A percentile compares a stretch with the other conserved stretches of the same genome.
These are phyloP conservation scores for Centroberyx gerrardi DNA, from an alignment of 2,797 vertebrate genomes.

Conservation along the genomic window DNA sequence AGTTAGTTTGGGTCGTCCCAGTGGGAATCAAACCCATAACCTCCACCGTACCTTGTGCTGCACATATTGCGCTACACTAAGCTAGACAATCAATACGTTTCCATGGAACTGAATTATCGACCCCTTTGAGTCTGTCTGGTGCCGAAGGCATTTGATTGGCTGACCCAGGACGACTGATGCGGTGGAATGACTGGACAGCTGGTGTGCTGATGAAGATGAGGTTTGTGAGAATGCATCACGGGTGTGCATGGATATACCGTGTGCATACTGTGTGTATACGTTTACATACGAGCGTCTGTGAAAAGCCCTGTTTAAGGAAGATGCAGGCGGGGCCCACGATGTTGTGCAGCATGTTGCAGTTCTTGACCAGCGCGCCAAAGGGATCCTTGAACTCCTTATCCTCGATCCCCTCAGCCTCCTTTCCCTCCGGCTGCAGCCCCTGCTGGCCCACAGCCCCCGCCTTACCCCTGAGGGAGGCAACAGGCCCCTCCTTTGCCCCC, in stretches of 20 bases:
- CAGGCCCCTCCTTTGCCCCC: constrained; percentile 62
- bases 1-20: background rate
- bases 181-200: constrained; percentile 35
- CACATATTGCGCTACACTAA: constrained; percentile 12
- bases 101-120: constrained; percentile 63
- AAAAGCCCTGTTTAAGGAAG: constrained; percentile 93
- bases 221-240: background rate
- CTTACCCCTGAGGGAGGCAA: constrained; percentile 23
- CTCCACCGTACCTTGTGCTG: background rate
- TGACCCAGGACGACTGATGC: constrained; percentile 27
- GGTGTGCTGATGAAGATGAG: constrained; percentile 52
- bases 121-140: constrained; percentile 11
- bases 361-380: constrained; percentile 78
- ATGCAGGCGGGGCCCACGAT: constrained; percentile 89
- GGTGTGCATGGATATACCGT: constrained; percentile 7
- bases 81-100: constrained; percentile 55
- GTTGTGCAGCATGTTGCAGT: constrained; percentile 82
- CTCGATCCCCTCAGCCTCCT: constrained; percentile 58
- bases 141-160: constrained; percentile 30
- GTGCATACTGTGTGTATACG: constrained; percentile 4
- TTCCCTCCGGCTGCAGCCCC: constrained; percentile 43
- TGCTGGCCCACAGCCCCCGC: constrained; percentile 42
- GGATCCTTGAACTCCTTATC: constrained; percentile 64
- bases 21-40: background rate
- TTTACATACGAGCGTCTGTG: constrained; percentile 73